Percentiles rank a stretch among this genome's conserved stretches.
These are phyloP conservation scores for Aphelinus certus DNA, from an alignment of 1,140 invertebrate species.

Conservation along the genomic window DNA sequence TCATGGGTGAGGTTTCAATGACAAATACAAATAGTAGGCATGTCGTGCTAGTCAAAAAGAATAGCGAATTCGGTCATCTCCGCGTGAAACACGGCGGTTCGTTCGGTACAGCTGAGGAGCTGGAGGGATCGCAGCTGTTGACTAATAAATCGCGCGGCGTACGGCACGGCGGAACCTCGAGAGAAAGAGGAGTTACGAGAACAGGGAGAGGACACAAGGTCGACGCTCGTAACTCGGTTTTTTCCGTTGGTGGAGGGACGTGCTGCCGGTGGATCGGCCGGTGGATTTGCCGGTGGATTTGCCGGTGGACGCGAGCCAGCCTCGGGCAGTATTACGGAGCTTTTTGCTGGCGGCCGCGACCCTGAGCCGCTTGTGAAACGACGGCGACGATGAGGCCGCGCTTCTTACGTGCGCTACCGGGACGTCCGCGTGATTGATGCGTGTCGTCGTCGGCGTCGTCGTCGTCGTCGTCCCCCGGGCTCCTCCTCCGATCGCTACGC, in stretches of 20 bases:
- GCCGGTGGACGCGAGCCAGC: background rate
- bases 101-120: no score
- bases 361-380: slow-evolving; percentile 15
- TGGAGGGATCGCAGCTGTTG: no score
- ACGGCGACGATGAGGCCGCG: slow-evolving; percentile 1
- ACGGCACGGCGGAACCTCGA: background rate
- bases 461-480: no score
- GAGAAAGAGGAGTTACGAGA: slow-evolving; percentile 27
- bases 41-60: no score
- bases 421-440: slow-evolving; percentile 28
- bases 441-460: no score
- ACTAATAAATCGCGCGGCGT: background rate
- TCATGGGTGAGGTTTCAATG: no score
- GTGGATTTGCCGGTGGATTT: no score
- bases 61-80: no score
- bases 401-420: slow-evolving; percentile 21
- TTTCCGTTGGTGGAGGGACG: background rate
- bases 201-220: slow-evolving; percentile 6
- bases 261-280: no score
- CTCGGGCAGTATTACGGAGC: slow-evolving; percentile 26
- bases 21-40: no score
- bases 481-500: no score
- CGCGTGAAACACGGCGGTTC: no score
- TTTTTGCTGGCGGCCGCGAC: slow-evolving; percentile 24
- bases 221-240: slow-evolving; percentile 2